These are phyloP conservation scores for Pristis pectinata DNA, from an alignment of 2,797 vertebrate species.

Conservation along the genomic window DNA sequence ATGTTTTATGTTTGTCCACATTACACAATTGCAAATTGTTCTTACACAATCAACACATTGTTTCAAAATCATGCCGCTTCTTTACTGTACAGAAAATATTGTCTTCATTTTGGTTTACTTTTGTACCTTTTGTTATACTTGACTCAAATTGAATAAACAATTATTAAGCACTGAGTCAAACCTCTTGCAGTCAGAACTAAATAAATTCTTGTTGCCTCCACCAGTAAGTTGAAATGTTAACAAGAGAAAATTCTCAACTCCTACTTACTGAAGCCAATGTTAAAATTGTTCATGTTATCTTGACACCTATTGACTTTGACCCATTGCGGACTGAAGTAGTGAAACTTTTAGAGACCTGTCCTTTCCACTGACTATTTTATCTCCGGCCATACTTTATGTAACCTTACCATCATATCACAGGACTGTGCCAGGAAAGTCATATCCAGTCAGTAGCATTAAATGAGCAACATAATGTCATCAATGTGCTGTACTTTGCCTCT, in stretches of 20 bases:
- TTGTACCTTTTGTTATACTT: neutral
- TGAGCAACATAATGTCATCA: no score
- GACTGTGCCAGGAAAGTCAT: neutral
- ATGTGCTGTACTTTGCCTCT: no score
- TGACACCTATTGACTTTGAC: neutral
- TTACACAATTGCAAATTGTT: neutral
- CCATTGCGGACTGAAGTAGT: neutral
- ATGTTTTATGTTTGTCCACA: neutral
- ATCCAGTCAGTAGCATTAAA: neutral
- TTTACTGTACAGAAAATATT: neutral
- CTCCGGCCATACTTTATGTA: neutral
- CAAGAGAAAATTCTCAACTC: neutral
- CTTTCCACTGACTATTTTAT: neutral
- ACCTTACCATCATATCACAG: neutral
- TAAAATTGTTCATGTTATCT: neutral
- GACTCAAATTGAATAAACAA: neutral
- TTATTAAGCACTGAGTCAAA: neutral
- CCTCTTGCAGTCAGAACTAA: neutral
- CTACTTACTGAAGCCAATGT: neutral
- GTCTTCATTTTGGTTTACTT: neutral
- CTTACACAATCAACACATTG: neutral
- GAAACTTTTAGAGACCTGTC: neutral
- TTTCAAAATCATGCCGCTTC: neutral
- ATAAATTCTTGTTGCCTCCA: neutral
- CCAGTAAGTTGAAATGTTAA: neutral